These are phyloP conservation scores for Baryphthengus martii DNA, from an alignment of 2,113 vertebrate genomes.

Conservation along the genomic window DNA sequence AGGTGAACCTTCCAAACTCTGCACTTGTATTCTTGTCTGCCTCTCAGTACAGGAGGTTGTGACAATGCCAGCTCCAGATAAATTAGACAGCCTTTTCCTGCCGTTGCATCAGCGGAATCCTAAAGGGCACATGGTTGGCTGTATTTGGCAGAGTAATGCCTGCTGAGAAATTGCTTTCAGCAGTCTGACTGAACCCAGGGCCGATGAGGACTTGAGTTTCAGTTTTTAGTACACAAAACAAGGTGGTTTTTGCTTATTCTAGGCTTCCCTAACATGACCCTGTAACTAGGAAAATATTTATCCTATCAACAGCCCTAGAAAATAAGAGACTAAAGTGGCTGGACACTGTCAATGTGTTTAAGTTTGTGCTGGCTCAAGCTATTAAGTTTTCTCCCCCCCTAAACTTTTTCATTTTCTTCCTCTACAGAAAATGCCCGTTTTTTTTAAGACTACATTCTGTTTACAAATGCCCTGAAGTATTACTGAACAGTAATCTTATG, in stretches of 20 bases:
- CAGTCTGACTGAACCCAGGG: not conserved
- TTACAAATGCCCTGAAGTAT: not conserved
- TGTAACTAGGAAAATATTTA: not conserved
- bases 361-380: not conserved
- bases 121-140: not conserved
- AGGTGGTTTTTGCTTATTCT: not conserved
- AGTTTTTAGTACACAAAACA: not conserved
- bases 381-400: not conserved
- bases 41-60: not conserved
- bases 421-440: not conserved
- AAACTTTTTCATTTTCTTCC: not conserved
- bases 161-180: not conserved
- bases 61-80: not conserved
- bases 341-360: not conserved
- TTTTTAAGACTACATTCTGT: not conserved
- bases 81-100: not conserved
- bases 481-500: not conserved
- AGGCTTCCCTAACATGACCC: not conserved
- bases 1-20: not conserved
- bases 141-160: not conserved
- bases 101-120: constrained; percentile 1
- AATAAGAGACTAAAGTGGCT: not conserved
- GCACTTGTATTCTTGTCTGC: not conserved
- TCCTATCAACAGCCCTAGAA: not conserved
- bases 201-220: not conserved